Percentiles rank a stretch among this genome's conserved stretches.
phyloP scores from a whole-genome alignment of 2,113 vertebrate genomes.

The Xiphophorus maculatus region DNA sequence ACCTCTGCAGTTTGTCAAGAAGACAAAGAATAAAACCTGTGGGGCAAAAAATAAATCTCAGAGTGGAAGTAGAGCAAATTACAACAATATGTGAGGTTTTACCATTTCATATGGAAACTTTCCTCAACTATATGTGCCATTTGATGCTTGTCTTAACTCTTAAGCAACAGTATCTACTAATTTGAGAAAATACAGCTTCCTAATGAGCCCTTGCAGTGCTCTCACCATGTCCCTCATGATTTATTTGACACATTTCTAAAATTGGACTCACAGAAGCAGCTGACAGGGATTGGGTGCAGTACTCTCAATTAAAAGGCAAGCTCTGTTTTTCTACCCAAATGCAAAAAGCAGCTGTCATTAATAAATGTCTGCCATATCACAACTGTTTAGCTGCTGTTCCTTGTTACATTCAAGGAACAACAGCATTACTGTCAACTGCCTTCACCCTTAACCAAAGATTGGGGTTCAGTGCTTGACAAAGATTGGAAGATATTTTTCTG shows the following conservation, averaged over 20 bases:
- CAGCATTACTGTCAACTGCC: not conserved
- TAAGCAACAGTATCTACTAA: not conserved
- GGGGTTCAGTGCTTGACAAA: not conserved
- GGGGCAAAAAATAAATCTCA: slow-evolving; percentile 1
- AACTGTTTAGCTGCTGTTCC: not conserved
- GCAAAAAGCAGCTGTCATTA: not conserved
- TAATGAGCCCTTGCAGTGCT: not conserved
- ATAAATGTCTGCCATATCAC: not conserved
- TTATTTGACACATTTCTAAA: not conserved
- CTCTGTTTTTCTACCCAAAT: not conserved
- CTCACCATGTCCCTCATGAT: not conserved
- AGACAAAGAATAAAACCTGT: slow-evolving; percentile 28
- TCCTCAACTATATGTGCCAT: not conserved
- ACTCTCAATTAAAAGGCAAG: not conserved
- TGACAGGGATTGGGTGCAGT: not conserved
- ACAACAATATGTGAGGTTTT: not conserved
- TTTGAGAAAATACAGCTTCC: too few species aligned
- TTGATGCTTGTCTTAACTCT: not conserved
- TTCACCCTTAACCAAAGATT: not conserved
- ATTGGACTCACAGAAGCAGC: not conserved
- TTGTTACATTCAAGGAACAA: not conserved
- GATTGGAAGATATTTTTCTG: not conserved
- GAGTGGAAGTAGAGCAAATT: not conserved
- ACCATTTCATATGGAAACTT: not conserved
- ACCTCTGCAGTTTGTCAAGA: slow-evolving; percentile 39